phyloP scores from a whole-genome alignment of 2,797 vertebrate genomes.

The Hybognathus amarus region DNA sequence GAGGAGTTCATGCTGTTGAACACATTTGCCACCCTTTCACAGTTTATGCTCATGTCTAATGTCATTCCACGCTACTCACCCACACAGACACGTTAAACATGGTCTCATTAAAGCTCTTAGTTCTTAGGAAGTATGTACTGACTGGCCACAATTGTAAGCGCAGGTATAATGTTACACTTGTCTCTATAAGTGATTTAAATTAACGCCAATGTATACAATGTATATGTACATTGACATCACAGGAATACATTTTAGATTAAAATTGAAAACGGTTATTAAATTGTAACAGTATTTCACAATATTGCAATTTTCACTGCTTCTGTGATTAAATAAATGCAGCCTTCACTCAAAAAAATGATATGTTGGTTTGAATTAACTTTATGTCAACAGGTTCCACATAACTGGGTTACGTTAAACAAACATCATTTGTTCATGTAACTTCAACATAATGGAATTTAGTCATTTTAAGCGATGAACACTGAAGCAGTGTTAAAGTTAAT shows the following conservation, averaged over 20 bases:
- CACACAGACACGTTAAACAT: constrained; percentile 36
- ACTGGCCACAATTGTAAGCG: background rate
- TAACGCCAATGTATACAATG: background rate
- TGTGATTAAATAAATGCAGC: background rate
- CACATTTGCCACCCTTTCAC: constrained; percentile 52
- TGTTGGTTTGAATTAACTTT: too few relatives aligned
- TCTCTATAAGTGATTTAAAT: background rate
- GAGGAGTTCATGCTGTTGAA: constrained; percentile 51
- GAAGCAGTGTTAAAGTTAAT: too few relatives aligned
- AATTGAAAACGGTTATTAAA: background rate
- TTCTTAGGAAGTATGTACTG: constrained; percentile 9
- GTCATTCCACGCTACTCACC: constrained; percentile 32
- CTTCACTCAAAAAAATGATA: too few relatives aligned
- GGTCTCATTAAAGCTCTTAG: constrained; percentile 2
- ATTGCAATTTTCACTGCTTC: background rate
- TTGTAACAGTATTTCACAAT: background rate
- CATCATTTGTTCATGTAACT: too few relatives aligned
- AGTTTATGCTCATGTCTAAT: constrained; percentile 42
- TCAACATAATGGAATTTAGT: too few relatives aligned
- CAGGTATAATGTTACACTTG: background rate
- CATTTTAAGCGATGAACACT: too few relatives aligned
- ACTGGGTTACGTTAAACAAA: too few relatives aligned
- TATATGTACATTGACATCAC: background rate
- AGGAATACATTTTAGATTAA: background rate
- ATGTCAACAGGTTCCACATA: too few relatives aligned